A percentile compares a stretch with the other conserved stretches of the same genome.
These are phyloP conservation scores for Amiota mariae DNA, from an alignment of 2,888 invertebrate species.

Conservation along the genomic window DNA sequence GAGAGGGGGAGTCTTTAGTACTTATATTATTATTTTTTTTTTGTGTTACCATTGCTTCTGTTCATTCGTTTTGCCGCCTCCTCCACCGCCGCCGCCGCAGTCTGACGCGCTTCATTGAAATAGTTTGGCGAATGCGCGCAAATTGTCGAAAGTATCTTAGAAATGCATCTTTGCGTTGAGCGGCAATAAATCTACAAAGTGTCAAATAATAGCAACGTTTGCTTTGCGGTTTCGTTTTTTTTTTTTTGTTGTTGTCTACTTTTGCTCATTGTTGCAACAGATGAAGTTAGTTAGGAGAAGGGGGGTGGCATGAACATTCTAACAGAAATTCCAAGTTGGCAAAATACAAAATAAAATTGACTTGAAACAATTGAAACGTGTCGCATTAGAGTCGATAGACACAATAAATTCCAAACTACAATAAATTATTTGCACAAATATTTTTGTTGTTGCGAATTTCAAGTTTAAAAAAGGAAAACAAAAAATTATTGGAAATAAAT, in stretches of 20 bases:
- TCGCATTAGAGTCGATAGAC: conserved; percentile 52
- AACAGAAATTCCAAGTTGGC: conserved; percentile 39
- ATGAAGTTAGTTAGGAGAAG: background rate
- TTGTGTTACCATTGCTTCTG: background rate
- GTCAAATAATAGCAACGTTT: conserved; percentile 64
- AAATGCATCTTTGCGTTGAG: conserved; percentile 67
- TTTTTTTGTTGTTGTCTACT: background rate
- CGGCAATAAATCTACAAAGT: conserved; percentile 72
- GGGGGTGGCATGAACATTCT: conserved; percentile 57
- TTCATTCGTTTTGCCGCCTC: background rate
- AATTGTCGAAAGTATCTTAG: conserved; percentile 64
- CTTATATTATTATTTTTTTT: background rate
- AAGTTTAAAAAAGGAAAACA: background rate
- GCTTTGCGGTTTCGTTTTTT: conserved; percentile 3
- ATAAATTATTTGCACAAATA: conserved; percentile 55
- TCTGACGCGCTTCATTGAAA: conserved; percentile 15
- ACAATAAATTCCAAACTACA: conserved; percentile 67
- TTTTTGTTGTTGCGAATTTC: background rate
- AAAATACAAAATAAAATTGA: conserved; percentile 57
- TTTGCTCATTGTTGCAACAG: conserved; percentile 34
- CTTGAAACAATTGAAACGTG: conserved; percentile 63
- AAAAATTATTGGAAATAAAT: too few relatives aligned
- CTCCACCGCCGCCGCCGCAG: background rate
- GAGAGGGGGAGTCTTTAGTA: conserved; percentile 7
- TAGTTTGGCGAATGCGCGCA: conserved; percentile 33